Evolutionary conservation across 2,888 invertebrate species (phyloP), one percentile per base, ranked within the genome.

Genomic region (Apomyelois bistriatella): DNA sequence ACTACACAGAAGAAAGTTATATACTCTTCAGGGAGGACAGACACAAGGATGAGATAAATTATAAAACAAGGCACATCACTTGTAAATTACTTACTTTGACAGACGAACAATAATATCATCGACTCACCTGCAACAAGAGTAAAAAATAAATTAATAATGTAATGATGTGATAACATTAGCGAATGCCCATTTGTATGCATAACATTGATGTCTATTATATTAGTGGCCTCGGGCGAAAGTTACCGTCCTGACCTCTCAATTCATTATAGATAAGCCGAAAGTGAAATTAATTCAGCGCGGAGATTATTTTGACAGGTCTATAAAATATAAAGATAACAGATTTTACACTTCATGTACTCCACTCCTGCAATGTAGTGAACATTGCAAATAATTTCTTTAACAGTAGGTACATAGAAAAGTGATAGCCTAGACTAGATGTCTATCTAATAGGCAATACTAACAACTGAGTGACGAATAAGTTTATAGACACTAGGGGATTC

Each of bases 181-280:
- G 60, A 73, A 73, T 72, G 68, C 60, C 55, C 58, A 65, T 62
- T 64, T 60, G 64, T 64, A 73, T 63, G 60, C 70, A 73, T 79
- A 78, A 75, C 59, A 75, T 66, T 71, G 58, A 64, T 62, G 58
- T 56, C 66, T 72, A 79, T 82, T 77, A 79, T 72, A 79, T 66
- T 69, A 68, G 63, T 64, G 56, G 82, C 84, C 79, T 58, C 66
- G 58, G 78, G 82, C 86, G 85, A 87, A 87, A 87, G 86, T 82
- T 76, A 76, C 70, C 68, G 65, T 63, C 60, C 74, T 83, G 86
- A 87, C 87, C 87, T 76, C 79, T 70, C 78, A 74, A 77, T 82
- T 84, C 85, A 87, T 85, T 82, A 82, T 69, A n/a, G n/a, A n/a
- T n/a, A 76, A 75, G 71, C 80, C 78, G 84, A 89, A 87, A 87